phyloP scores from a whole-genome alignment of 2,888 invertebrate genomes.

The Marronus borbonicus region DNA sequence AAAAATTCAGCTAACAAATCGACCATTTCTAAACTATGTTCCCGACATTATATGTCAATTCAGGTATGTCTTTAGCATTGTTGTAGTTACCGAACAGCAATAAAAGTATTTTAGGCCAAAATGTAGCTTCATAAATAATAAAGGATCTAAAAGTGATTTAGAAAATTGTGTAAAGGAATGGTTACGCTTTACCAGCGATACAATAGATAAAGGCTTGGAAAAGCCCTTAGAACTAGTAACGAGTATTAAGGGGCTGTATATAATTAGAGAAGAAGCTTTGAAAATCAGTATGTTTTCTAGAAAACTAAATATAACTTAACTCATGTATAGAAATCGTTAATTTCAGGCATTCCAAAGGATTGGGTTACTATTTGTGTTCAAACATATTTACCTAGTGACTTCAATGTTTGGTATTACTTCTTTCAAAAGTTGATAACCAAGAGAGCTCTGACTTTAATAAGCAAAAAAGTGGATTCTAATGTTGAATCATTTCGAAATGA shows the following conservation, averaged over 20 bases:
- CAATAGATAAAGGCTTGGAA: conserved; percentile 74
- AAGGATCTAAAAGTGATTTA: conserved; percentile 61
- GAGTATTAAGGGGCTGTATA: conserved; percentile 80
- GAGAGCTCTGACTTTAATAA: conserved; percentile 78
- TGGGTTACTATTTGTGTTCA: conserved; percentile 78
- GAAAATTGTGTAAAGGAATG: conserved; percentile 74
- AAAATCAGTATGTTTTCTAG: conserved; percentile 72
- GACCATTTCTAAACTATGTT: conserved; percentile 65
- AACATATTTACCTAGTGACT: conserved; percentile 72
- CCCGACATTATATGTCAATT: conserved; percentile 69
- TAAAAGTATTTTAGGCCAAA: conserved; percentile 61
- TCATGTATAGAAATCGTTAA: not conserved
- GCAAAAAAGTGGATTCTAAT: conserved; percentile 64
- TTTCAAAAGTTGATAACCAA: conserved; percentile 83
- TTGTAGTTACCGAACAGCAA: no score
- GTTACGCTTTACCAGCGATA: conserved; percentile 76
- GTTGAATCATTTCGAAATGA: conserved; percentile 70
- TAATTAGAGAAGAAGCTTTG: conserved; percentile 80
- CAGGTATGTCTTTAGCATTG: conserved; percentile 59
- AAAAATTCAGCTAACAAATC: conserved; percentile 65
- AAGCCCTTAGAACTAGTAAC: conserved; percentile 78
- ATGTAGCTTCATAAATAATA: conserved; percentile 55
- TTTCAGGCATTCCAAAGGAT: conserved; percentile 74
- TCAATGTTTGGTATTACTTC: conserved; percentile 81
- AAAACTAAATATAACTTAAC: conserved; percentile 20